These are phyloP conservation scores for Drosophila prolongata DNA, from an alignment of 2,888 invertebrate genomes.

Conservation along the genomic window DNA sequence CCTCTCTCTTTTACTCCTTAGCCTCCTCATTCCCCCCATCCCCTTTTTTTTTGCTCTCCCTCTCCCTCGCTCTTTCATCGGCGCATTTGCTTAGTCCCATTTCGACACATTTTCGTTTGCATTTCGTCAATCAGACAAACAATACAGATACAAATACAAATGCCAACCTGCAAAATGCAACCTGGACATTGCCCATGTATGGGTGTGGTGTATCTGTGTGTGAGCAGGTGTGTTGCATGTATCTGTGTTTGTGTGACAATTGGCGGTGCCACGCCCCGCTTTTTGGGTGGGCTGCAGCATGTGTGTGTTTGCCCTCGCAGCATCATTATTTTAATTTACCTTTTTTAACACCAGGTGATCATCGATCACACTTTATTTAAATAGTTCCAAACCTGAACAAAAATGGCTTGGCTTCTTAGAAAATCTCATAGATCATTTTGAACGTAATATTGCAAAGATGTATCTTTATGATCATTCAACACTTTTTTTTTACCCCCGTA, in stretches of 20 bases:
- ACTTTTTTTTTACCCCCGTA: too few relatives aligned
- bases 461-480: too few relatives aligned
- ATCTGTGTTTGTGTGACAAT: constrained; percentile 51
- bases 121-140: constrained; percentile 79
- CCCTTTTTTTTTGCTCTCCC: constrained; percentile 9
- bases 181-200: constrained; percentile 30
- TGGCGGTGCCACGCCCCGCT: constrained; percentile 64
- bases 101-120: constrained; percentile 78
- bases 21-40: constrained; percentile 11
- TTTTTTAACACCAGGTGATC: constrained; percentile 10
- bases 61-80: constrained; percentile 41
- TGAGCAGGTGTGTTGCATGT: constrained; percentile 9
- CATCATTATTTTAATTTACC: constrained; percentile 14
- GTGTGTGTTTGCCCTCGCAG: constrained; percentile 15
- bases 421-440: background rate
- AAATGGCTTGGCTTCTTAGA: background rate
- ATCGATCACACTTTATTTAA: constrained; percentile 7
- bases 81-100: constrained; percentile 75
- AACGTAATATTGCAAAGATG: background rate
- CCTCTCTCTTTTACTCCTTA: constrained; percentile 51
- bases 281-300: constrained; percentile 67
- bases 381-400: background rate
- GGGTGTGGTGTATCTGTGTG: constrained; percentile 17
- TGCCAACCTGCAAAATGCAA: constrained; percentile 72
- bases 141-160: constrained; percentile 28